Evolutionary conservation across 2,888 invertebrate genomes (phyloP).

Genomic region (Mellilla xanthometata): DNA sequence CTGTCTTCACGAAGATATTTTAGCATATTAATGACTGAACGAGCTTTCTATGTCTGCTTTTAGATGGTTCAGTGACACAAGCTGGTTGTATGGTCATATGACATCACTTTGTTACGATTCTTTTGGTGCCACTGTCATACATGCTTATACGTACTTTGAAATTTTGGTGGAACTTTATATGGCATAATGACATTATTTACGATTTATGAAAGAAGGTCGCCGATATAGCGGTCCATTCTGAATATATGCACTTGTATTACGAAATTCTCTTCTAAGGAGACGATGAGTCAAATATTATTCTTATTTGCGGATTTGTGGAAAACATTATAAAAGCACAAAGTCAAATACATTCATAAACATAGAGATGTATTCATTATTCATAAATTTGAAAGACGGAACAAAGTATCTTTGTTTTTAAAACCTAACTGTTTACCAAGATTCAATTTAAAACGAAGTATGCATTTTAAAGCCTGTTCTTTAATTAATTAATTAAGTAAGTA

Average conservation of each 20-base stretch:
- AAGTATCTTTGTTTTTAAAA: no score
- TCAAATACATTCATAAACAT: no score
- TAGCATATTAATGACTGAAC: conserved; percentile 70
- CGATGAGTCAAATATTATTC: no score
- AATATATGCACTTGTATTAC: no score
- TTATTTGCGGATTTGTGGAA: no score
- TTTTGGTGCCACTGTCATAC: conserved; percentile 31
- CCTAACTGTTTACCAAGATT: no score
- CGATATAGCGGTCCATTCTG: neutral
- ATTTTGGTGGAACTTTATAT: conserved; percentile 5
- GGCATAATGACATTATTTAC: conserved; percentile 1
- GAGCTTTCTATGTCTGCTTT: conserved; percentile 70
- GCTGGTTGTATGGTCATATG: conserved; percentile 28
- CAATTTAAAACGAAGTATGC: no score
- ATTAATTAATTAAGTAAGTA: conserved; percentile 27
- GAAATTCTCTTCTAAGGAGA: no score
- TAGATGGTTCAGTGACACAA: conserved; percentile 24
- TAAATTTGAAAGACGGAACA: no score
- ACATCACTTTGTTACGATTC: conserved; percentile 44
- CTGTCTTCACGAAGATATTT: conserved; percentile 71
- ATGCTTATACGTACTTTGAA: conserved; percentile 15
- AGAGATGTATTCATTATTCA: no score
- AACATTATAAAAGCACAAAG: no score
- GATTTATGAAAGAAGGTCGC: neutral
- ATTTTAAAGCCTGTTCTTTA: conserved; percentile 19